These are phyloP conservation scores for Meloe dianella DNA, from an alignment of 2,888 invertebrate genomes.

Conservation along the genomic window DNA sequence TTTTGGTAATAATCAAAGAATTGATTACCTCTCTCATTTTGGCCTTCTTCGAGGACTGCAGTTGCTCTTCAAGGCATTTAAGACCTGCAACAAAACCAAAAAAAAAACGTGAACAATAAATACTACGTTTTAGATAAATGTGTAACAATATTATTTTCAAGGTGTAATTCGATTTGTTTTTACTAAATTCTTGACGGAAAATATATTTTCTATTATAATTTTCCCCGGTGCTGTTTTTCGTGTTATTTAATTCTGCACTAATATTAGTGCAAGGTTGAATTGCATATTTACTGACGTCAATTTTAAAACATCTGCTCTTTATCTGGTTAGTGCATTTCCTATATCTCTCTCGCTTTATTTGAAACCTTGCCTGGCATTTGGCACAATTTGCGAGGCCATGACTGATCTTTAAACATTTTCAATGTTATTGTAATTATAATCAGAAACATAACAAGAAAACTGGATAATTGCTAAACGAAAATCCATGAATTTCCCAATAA, in stretches of 20 bases:
- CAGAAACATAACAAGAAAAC: not conserved
- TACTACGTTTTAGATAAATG: no score
- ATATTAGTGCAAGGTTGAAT: conserved; percentile 58
- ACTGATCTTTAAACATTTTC: conserved; percentile 46
- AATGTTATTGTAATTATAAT: conserved; percentile 41
- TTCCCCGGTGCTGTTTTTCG: conserved; percentile 31
- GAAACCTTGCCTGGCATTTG: conserved; percentile 50
- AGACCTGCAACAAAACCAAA: conserved; percentile 49
- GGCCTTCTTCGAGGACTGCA: conserved; percentile 43
- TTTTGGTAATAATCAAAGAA: not conserved
- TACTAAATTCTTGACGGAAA: conserved; percentile 21
- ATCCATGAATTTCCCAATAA: not conserved
- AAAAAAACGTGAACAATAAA: no score
- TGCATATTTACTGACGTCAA: conserved; percentile 48
- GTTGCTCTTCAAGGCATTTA: conserved; percentile 53
- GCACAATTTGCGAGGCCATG: conserved; percentile 45
- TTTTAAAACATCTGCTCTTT: conserved; percentile 39
- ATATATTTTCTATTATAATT: conserved; percentile 19
- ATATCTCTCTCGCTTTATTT: conserved; percentile 40
- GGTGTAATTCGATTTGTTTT: no score
- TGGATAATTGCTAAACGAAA: not conserved
- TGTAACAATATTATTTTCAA: no score
- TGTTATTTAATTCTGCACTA: conserved; percentile 53
- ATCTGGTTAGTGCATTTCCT: conserved; percentile 47
- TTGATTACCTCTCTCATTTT: conserved; percentile 55